Base-by-base conservation (phyloP, 2,113 vertebrate genomes). In the Indicator indicator region DNA sequence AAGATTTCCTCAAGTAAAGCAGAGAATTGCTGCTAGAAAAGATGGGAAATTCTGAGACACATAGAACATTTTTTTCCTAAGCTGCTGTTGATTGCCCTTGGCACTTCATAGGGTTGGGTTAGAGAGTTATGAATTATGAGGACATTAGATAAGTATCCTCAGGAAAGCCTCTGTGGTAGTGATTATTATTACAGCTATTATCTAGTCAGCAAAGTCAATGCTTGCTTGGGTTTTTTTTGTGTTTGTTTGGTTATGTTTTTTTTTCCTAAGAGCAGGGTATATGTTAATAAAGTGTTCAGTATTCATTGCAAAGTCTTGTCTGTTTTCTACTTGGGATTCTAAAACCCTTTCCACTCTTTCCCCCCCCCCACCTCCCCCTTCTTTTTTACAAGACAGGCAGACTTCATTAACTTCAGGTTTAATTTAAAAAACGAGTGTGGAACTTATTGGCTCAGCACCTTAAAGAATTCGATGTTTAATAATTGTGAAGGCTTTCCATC, bases 401-500 rank as follows among this genome's bases (percentile, higher is more conserved):
- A 97, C 96, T 98, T 97, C 96, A 98, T 98, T 98, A 98, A 97
- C 97, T 98, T 98, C 92, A 96, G 91, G 87, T 97, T 98, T 98
- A 97, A 98, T 98, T 98, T 97, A 78, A 95, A 96, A 97, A 97
- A 92, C 0, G 30, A 96, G 86, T 26, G 92, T 94, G 96, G 93
- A 97, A 97, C 96, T 97, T 97, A 95, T 97, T 98, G 97, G 97
- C 93, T 74, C 91, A 95, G 90, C 96, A 97, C 96, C 97, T 98
- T 97, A 96, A 98, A 98, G 97, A 97, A 96, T 93, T 81, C 77
- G 91, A 95, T 96, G 95, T 97, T 97, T 97, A 97, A 96, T 98
- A 97, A 98, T 97, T 97, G 95, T 95, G 98, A 97, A 97, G 95
- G 95, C 95, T 97, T 96, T 97, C 97, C 94, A 96, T 97, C 97